phyloP scores from a whole-genome alignment of 2,113 vertebrate genomes.

The Neolamprologus kungweensis region DNA sequence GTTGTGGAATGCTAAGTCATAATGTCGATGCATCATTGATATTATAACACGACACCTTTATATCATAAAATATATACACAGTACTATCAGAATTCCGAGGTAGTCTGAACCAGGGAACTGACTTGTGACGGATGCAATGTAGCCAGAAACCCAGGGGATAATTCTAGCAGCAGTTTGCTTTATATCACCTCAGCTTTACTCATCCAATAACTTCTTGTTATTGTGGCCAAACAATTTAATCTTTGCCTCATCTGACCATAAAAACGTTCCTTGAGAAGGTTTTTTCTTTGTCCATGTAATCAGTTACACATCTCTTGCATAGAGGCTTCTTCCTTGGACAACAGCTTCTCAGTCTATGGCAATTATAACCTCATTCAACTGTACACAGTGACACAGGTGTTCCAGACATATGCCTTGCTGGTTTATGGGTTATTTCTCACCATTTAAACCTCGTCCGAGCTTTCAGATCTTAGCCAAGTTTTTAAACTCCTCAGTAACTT shows the following conservation, averaged over 20 bases:
- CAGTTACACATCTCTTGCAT: background rate
- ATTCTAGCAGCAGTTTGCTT: background rate
- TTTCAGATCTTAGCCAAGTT: background rate
- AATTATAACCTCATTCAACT: background rate
- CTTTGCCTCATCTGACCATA: background rate
- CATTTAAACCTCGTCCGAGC: rapidly evolving
- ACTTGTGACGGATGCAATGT: background rate
- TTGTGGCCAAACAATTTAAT: background rate
- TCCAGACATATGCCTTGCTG: background rate
- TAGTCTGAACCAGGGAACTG: background rate
- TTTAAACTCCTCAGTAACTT: background rate
- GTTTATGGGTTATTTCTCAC: background rate
- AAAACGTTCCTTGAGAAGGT: background rate
- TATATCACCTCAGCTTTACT: background rate
- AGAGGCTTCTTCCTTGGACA: background rate
- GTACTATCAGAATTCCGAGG: background rate
- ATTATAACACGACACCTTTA: background rate
- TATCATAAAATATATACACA: background rate
- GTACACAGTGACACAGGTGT: background rate
- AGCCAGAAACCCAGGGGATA: background rate
- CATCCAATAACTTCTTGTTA: background rate
- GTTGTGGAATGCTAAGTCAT: background rate
- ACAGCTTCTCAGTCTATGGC: background rate
- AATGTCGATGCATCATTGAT: background rate
- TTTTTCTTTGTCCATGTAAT: background rate